These are phyloP conservation scores for Maniola jurtina DNA, from an alignment of 1,140 invertebrate genomes.

Conservation along the genomic window DNA sequence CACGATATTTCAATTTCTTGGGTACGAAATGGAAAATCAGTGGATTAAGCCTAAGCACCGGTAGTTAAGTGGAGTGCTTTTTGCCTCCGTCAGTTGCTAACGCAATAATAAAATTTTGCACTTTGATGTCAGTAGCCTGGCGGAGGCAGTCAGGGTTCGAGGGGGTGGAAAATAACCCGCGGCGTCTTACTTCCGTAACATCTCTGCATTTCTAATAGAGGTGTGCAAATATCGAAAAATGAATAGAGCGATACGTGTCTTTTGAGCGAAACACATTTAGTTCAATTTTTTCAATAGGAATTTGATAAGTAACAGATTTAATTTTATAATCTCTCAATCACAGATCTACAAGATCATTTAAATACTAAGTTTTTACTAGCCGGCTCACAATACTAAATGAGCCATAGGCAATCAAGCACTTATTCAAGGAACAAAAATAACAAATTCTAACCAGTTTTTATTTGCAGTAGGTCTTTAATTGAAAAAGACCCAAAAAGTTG, in stretches of 20 bases:
- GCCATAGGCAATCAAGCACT: too few relatives aligned
- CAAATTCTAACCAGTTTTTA: too few relatives aligned
- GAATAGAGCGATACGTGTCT: not conserved
- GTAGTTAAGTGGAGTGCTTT: slow-evolving; percentile 44
- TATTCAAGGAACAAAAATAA: too few relatives aligned
- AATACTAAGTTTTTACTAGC: too few relatives aligned
- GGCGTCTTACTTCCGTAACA: slow-evolving; percentile 46
- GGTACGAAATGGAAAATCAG: slow-evolving; percentile 18
- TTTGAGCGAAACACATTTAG: not conserved
- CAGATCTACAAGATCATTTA: too few relatives aligned
- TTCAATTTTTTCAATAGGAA: too few relatives aligned
- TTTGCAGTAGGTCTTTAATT: too few relatives aligned
- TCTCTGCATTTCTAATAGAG: slow-evolving; percentile 42
- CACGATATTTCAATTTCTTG: slow-evolving; percentile 9
- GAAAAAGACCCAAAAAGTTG: too few relatives aligned
- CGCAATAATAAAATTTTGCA: slow-evolving; percentile 61
- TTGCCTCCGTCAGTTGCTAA: slow-evolving; percentile 48
- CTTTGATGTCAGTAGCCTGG: slow-evolving; percentile 61
- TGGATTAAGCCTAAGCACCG: slow-evolving; percentile 51
- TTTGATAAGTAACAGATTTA: too few relatives aligned
- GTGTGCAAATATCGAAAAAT: slow-evolving; percentile 23
- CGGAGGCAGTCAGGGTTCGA: slow-evolving; percentile 42
- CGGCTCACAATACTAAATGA: too few relatives aligned
- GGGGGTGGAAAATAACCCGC: slow-evolving; percentile 59
- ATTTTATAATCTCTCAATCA: too few relatives aligned